phyloP scores from a whole-genome alignment of 2,113 vertebrate genomes.

The Spea multiplicata region DNA sequence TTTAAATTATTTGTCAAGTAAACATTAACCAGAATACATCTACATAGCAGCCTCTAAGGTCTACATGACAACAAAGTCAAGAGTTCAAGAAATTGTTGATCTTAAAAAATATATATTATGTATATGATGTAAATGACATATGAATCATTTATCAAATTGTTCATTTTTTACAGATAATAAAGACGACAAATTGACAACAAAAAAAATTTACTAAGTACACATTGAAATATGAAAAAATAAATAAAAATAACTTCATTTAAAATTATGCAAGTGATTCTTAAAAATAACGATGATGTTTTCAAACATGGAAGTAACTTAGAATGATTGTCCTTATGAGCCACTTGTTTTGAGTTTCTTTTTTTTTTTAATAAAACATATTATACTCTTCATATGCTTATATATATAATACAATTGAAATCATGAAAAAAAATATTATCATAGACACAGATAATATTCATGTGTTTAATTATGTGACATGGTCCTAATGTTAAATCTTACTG shows the following conservation, averaged over 20 bases:
- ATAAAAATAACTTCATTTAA: conserved; percentile 57
- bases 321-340: conserved; percentile 58
- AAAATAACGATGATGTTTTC: conserved; percentile 46
- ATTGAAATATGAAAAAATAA: conserved; percentile 49
- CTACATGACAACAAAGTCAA: not conserved
- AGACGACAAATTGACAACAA: conserved; percentile 7
- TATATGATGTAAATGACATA: not conserved
- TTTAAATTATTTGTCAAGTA: not conserved
- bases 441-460: conserved; percentile 59
- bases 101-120: conserved; percentile 13
- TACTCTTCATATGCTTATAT: conserved; percentile 50
- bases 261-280: conserved; percentile 58
- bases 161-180: not conserved
- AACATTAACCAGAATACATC: not conserved
- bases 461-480: conserved; percentile 57
- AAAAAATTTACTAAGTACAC: conserved; percentile 34
- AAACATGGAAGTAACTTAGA: conserved; percentile 63
- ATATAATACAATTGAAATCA: conserved; percentile 59
- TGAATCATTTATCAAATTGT: conserved; percentile 7
- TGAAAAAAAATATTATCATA: conserved; percentile 66
- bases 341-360: conserved; percentile 41
- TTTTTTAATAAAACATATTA: conserved; percentile 56
- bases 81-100: conserved; percentile 3
- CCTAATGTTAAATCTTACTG: conserved; percentile 59
- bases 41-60: not conserved